These are phyloP conservation scores for Aricia artaxerxes DNA, from an alignment of 2,888 invertebrate genomes.

Conservation along the genomic window DNA sequence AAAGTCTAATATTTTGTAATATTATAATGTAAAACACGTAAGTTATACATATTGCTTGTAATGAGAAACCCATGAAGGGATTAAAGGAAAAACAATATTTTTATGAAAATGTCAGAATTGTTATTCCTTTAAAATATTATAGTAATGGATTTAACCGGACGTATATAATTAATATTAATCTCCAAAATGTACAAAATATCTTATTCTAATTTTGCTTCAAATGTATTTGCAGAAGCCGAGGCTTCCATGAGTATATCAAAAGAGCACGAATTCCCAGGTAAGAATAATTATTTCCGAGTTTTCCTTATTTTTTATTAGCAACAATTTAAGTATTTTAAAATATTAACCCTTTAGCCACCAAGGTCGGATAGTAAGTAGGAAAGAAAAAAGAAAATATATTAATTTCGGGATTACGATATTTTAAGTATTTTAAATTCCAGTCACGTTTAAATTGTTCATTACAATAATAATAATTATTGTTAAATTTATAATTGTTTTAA, in stretches of 20 bases:
- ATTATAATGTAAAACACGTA: no score
- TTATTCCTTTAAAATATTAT: neutral
- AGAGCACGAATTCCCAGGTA: slow-evolving; percentile 83
- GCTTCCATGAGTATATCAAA: slow-evolving; percentile 85
- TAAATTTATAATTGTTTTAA: neutral
- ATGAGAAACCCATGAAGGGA: neutral
- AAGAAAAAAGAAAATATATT: no score
- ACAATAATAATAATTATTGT: neutral
- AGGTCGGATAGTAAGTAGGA: no score
- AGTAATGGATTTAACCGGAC: neutral
- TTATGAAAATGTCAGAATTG: neutral
- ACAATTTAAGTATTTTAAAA: no score
- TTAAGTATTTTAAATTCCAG: no score
- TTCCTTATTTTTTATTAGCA: neutral
- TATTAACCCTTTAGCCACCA: no score
- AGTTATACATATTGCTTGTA: no score
- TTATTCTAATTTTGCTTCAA: neutral
- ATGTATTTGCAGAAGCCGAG: slow-evolving; percentile 79
- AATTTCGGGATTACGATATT: no score
- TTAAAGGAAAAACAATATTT: neutral
- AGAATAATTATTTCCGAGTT: slow-evolving; percentile 40
- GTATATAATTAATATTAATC: neutral
- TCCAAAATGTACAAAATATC: no score
- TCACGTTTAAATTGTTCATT: no score
- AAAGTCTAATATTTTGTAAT: no score